Base-by-base conservation (phyloP, 1,140 invertebrate genomes). In the Harpegnathos saltator region DNA sequence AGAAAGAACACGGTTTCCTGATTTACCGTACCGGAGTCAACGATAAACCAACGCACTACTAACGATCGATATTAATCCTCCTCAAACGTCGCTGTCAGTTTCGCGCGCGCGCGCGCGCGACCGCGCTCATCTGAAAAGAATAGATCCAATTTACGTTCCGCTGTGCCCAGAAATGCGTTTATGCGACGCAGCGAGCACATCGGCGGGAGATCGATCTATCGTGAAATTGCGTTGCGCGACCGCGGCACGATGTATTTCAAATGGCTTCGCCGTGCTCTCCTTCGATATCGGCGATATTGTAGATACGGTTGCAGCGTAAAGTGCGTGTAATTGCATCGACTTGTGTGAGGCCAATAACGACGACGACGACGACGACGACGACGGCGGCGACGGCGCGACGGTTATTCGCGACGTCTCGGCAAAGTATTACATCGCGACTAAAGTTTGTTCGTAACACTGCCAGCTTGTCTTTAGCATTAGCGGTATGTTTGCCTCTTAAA, bases 231-330 rank as follows among this genome's bases (percentile, higher is more conserved):
- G 5, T 71, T 54, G 50, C 52, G 50, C 52, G n/a, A n/a, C 24
- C 33, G 29, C 24, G 26, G 29, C 44, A 69, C n/a, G 52, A 44
- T 54, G 61, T 54, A 77, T 82, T 77, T 82, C 59, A 82, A 77
- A 44, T 58, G 59, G 59, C 7, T 54, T 77, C 50, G 72, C 71
- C 56, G 7, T 3, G 15, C 14, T 15, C 19, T 22, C 26, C 33
- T 75, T 82, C 54, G 68, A 56, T 80, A 80, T 17, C 22, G 26
- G 15, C 50, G 14, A 58, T 19, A 26, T 69, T 33, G 9, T n/a
- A 26, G 19, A 15, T 58, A 56, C 59, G 26, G 48, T 54, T 74
- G 3, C 72, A 48, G 19, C 12, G 26, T 24, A 65, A 69, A 71
- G 65, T 58, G 75, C 48, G 33, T 66, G 74, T 44, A 54, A 65